Percentiles rank a stretch among this genome's conserved stretches.
Conservation (phyloP, 2,888 invertebrate species). For the Syritta pipiens region DNA sequence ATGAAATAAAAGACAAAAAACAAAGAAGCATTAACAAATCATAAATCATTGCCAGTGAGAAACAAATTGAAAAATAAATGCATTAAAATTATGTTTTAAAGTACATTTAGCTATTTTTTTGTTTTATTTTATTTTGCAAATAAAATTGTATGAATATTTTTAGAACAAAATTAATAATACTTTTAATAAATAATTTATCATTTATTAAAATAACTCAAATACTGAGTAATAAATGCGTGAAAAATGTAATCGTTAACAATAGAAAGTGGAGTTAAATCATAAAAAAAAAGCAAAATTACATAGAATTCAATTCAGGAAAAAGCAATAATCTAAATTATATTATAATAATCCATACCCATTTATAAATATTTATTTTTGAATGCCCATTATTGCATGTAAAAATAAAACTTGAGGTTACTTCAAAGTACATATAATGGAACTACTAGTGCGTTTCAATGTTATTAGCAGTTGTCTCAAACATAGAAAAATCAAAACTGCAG, state of each 20-base stretch:
- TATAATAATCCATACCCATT: constrained; percentile 27
- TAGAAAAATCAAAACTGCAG: too few relatives aligned
- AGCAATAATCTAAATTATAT: constrained; percentile 40
- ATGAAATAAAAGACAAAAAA: constrained; percentile 53
- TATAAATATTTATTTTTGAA: constrained; percentile 35
- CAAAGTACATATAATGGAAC: too few relatives aligned
- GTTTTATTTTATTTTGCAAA: neutral
- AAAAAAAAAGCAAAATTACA: constrained; percentile 26
- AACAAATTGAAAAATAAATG: neutral
- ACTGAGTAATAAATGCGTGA: too few relatives aligned
- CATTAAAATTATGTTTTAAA: neutral
- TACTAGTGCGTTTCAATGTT: too few relatives aligned
- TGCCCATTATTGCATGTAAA: constrained; percentile 27
- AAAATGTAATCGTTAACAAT: too few relatives aligned
- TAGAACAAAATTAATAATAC: too few relatives aligned
- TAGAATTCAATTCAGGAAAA: too few relatives aligned
- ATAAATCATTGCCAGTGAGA: neutral
- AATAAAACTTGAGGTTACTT: constrained; percentile 2
- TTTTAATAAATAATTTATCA: too few relatives aligned
- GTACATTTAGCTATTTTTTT: constrained; percentile 5
- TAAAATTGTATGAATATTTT: neutral
- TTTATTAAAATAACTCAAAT: too few relatives aligned
- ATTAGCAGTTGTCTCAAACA: too few relatives aligned
- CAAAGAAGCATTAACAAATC: constrained; percentile 38
- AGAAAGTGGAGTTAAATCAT: constrained; percentile 19